Conservation (phyloP, 2,113 vertebrate species). For the Mellivora capensis region DNA sequence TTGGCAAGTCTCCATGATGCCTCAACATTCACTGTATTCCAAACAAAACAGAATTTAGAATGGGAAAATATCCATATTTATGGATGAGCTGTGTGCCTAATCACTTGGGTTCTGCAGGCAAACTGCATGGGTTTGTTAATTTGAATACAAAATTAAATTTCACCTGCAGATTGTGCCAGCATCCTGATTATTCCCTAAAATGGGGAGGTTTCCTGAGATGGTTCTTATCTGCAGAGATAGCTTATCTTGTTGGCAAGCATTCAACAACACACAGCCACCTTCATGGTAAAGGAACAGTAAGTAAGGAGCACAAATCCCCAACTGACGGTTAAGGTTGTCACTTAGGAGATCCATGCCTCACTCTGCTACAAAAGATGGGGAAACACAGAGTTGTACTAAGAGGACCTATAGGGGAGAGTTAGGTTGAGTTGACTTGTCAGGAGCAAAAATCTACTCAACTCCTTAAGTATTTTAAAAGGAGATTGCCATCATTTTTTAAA, state of each 20-base stretch:
- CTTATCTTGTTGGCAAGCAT: neutral
- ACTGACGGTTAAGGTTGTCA: neutral
- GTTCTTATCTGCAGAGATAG: conserved; percentile 9
- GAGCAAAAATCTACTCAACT: neutral
- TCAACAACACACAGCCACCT: neutral
- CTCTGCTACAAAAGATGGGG: neutral
- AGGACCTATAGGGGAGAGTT: neutral
- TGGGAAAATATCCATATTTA: conserved; percentile 24
- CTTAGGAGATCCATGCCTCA: neutral
- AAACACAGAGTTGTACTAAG: neutral
- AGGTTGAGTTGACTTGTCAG: conserved; percentile 7
- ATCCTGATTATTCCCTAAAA: neutral
- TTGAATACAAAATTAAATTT: conserved; percentile 57
- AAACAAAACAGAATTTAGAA: conserved; percentile 59
- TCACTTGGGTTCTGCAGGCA: conserved; percentile 49
- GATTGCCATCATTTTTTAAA: conserved; percentile 43
- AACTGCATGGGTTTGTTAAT: conserved; percentile 35
- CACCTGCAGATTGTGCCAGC: conserved; percentile 24
- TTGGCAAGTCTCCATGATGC: conserved; percentile 1
- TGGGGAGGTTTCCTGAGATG: neutral
- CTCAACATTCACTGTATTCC: conserved; percentile 11
- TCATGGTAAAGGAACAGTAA: neutral
- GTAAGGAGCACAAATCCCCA: neutral
- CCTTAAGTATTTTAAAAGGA: conserved; percentile 46
- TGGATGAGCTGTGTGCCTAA: conserved; percentile 33